Base-by-base conservation (phyloP, 2,113 vertebrate genomes). In the Callipepla squamata region DNA sequence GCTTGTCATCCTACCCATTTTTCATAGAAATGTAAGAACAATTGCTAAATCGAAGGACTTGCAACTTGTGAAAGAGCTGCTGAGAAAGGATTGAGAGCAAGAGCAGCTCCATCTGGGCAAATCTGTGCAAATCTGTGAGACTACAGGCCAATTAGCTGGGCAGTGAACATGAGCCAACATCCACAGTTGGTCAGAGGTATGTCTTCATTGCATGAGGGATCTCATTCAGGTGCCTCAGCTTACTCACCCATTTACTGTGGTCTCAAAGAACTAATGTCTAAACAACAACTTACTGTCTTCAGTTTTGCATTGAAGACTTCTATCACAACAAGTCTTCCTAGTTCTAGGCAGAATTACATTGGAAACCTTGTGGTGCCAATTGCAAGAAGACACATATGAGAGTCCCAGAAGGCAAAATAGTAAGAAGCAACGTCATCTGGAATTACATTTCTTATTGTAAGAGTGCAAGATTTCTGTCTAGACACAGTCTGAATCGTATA, bases 121-220 rank as follows among this genome's bases (percentile, higher is more conserved):
- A 36, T 36, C 36, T 36, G 32, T 6, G 2, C 4, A 11, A 85
- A 79, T 19, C 13, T 79, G 69, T 62, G 26, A 40, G 53, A 4
- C 30, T 3, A 3, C 36, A 80, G 30, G 17, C 42, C 14, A 16
- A n/a, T 11, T 15, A 1, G 3, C 30, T 68, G 38, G 25, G 44
- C 2, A 20, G 42, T 36, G 42, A 62, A 45, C 21, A 11, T 0
- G 0, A 45, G 26, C 13, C 0, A 1, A 53, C 21, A 53, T 3
- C 3, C 5, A 0, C 23, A 63, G 65, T 0, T 6, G 9, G 30
- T 3, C 4, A 40, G 40, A 75, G 36, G 19, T 22, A 6, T 45
- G 25, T 6, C 19, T 11, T 16, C 19, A 13, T 38, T 2, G 21
- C 3, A 1, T 50, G 7, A 34, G 11, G 23, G 44, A 65, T 14